These are phyloP conservation scores for Dermatophagoides farinae DNA, from an alignment of 1,140 invertebrate genomes.

Conservation along the genomic window DNA sequence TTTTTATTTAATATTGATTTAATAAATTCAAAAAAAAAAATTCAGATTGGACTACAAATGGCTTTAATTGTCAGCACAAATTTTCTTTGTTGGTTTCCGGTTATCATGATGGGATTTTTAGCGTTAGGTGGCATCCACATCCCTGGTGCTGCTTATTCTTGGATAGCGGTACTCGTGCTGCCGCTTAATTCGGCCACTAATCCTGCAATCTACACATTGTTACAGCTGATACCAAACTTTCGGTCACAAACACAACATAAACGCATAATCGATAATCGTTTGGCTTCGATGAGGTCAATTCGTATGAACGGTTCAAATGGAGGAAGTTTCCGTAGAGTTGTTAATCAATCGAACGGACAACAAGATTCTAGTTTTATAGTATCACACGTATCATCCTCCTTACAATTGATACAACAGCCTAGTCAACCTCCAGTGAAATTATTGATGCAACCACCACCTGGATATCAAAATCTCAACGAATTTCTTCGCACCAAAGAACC, in stretches of 20 bases:
- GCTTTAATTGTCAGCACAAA: conserved; percentile 30
- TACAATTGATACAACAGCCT: not conserved
- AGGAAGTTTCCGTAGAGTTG: not conserved
- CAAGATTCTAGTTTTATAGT: too few species aligned
- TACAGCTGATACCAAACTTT: conserved; percentile 12
- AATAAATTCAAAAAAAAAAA: not conserved
- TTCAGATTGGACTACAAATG: conserved; percentile 25
- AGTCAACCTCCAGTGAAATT: not conserved
- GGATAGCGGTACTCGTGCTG: conserved; percentile 30
- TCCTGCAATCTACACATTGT: conserved; percentile 30
- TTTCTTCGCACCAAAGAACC: conserved; percentile 18
- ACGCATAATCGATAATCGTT: not conserved
- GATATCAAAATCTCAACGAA: conserved; percentile 19
- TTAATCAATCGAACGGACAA: too few species aligned
- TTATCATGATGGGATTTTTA: conserved; percentile 28
- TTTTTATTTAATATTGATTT: not conserved
- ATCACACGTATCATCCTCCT: not conserved
- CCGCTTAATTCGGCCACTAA: conserved; percentile 31
- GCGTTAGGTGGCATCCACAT: conserved; percentile 26
- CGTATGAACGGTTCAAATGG: not conserved
- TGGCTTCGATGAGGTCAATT: conserved; percentile 13
- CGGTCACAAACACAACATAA: not conserved
- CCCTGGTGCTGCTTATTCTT: conserved; percentile 25
- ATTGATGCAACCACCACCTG: conserved; percentile 18
- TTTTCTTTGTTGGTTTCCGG: conserved; percentile 29